These are phyloP conservation scores for Tetrax tetrax DNA, from an alignment of 2,113 vertebrate genomes.

Conservation along the genomic window DNA sequence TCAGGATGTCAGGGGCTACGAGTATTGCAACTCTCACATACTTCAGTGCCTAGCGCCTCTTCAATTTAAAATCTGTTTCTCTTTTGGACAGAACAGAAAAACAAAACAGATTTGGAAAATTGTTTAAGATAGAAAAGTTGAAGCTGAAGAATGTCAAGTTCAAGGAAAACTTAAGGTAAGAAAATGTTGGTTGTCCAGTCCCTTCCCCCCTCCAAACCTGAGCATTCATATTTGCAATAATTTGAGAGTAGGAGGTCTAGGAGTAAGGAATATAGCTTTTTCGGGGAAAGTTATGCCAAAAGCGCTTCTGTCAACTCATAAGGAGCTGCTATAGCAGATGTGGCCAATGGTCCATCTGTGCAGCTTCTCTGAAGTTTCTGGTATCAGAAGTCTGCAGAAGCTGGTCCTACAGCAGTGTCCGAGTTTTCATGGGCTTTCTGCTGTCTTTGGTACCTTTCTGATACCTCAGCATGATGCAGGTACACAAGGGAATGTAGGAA, in stretches of 20 bases:
- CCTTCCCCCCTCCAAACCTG: neutral
- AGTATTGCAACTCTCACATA: neutral
- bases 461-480: neutral
- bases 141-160: slow-evolving; percentile 64
- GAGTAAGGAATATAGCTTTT: neutral
- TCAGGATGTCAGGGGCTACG: neutral
- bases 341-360: neutral
- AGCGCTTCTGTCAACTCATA: neutral
- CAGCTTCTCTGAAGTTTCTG: neutral
- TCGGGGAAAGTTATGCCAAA: neutral
- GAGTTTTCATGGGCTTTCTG: neutral
- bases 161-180: slow-evolving; percentile 72
- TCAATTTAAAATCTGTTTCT: neutral
- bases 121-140: slow-evolving; percentile 75
- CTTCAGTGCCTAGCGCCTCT: neutral
- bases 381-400: neutral
- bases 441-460: neutral
- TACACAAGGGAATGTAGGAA: neutral
- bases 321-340: neutral
- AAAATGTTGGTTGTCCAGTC: neutral
- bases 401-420: neutral
- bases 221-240: neutral
- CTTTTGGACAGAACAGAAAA: slow-evolving; percentile 63
- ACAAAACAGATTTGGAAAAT: slow-evolving; percentile 58
- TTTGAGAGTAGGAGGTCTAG: neutral